Evolutionary conservation across 2,888 invertebrate genomes (phyloP).

Genomic region (Meteorus colon): DNA sequence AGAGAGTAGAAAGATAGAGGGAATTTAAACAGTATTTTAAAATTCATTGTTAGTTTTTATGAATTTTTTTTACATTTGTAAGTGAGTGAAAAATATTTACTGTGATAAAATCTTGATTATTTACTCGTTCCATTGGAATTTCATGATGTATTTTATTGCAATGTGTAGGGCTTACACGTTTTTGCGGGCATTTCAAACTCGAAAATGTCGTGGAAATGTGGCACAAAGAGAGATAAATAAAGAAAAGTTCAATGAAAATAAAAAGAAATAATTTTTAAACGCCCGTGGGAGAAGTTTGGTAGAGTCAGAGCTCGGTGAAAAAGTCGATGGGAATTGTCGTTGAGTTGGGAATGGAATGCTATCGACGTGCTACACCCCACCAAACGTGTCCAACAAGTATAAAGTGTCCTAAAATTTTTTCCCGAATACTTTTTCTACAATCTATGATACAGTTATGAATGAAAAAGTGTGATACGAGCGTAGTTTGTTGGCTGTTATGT

Average conservation of each 20-base stretch:
- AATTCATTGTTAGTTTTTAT: neutral
- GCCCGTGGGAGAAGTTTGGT: neutral
- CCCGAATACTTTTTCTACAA: neutral
- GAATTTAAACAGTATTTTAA: neutral
- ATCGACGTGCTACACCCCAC: neutral
- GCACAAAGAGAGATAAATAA: neutral
- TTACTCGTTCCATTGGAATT: neutral
- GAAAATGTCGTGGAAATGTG: neutral
- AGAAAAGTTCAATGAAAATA: neutral
- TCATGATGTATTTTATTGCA: neutral
- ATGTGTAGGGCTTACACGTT: neutral
- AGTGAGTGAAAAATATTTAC: neutral
- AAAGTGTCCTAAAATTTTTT: neutral
- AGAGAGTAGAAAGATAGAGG: neutral
- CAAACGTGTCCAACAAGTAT: neutral
- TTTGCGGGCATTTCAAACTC: neutral
- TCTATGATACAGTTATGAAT: slow-evolving; percentile 1
- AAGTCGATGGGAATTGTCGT: slow-evolving; percentile 1
- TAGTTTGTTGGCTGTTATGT: neutral
- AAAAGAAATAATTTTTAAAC: neutral
- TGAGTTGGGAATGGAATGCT: neutral
- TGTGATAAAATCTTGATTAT: neutral
- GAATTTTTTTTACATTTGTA: neutral
- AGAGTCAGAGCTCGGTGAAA: neutral
- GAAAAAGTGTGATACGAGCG: slow-evolving; percentile 22